phyloP scores from a whole-genome alignment of 2,113 vertebrate genomes.

The Cebus imitator region DNA sequence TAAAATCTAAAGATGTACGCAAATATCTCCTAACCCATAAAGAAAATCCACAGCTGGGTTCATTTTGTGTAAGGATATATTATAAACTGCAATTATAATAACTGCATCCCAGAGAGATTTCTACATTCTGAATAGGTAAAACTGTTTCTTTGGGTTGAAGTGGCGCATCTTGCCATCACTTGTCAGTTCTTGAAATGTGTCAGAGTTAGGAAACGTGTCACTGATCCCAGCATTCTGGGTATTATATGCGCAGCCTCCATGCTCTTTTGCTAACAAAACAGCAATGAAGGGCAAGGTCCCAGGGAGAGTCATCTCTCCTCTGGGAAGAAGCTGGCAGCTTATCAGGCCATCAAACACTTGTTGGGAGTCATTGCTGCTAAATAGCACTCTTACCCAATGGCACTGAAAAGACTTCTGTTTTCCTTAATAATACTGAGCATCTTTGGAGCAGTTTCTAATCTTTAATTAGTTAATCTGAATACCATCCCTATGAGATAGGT shows the following conservation, averaged over 20 bases:
- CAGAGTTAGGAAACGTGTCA: background rate
- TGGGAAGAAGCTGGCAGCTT: conserved; percentile 35
- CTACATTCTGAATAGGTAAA: conserved; percentile 9
- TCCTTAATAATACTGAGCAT: conserved; percentile 67
- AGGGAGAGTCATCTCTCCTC: conserved; percentile 40
- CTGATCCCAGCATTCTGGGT: background rate
- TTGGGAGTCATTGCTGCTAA: conserved; percentile 54
- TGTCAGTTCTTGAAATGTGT: conserved; percentile 35
- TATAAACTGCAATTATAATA: conserved; percentile 3
- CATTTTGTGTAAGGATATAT: conserved; percentile 1
- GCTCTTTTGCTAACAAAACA: conserved; percentile 39
- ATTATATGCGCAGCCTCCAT: background rate
- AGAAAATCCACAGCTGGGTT: background rate
- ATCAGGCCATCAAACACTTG: conserved; percentile 35
- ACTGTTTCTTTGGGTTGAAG: conserved; percentile 31
- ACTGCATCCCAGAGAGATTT: background rate
- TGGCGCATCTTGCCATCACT: conserved; percentile 18
- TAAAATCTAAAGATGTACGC: background rate
- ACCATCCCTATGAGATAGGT: conserved; percentile 72
- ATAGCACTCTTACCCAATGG: conserved; percentile 62
- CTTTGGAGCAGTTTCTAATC: conserved; percentile 68
- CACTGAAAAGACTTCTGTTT: conserved; percentile 60
- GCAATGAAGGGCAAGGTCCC: conserved; percentile 23
- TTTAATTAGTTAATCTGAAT: conserved; percentile 79
- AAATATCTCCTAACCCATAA: conserved; percentile 17